Evolutionary conservation across 2,113 vertebrate species (phyloP), one percentile per base, ranked within the genome.

Genomic region (Muntiacus reevesi): DNA sequence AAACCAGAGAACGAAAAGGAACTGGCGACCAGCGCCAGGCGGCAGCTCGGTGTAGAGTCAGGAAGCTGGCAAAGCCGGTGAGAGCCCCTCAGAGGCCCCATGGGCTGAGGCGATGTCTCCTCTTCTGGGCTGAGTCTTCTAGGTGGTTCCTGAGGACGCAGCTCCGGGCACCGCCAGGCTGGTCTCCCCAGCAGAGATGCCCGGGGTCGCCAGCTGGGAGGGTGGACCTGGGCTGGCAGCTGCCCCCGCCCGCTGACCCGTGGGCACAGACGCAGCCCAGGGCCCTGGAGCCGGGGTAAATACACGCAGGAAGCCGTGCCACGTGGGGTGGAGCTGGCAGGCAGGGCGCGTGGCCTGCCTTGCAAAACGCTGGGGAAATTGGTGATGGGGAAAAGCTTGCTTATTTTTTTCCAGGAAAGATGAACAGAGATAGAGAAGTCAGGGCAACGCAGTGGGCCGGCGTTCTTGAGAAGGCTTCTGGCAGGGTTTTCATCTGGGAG

Each of bases 391-490:
- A 95, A 96, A 93, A 95, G 43, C 78, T 93, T 87, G 79, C 95
- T 93, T 96, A 67, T 83, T 74, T 93, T 91, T 96, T 98, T 97
- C 95, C 94, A 97, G 95, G 89, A 87, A 93, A 95, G 59, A 91
- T 85, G 60, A 96, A 76, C 45, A 88, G 85, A 95, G 93, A 76
- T 12, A 93, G 54, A 89, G 71, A 74, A 81, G 36, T 62, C 15
- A 17, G 45, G 21, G 52, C 4, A 4, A 54, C n/a, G 40, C 47
- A 28, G 28, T 23, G 21, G 81, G 60, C 54, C 40, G 25, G 28
- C 33, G 19, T 52, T 54, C 45, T 43, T 0, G 13, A 62, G 57
- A 64, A 15, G 45, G 50, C 28, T 12, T 36, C 3, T 2, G 33
- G 36, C 50, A 21, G 40, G 4, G 16, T 36, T 89, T 95, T 79